phyloP scores from a whole-genome alignment of 1,140 invertebrate genomes.

The Pseudomyrmex flavicornis region DNA sequence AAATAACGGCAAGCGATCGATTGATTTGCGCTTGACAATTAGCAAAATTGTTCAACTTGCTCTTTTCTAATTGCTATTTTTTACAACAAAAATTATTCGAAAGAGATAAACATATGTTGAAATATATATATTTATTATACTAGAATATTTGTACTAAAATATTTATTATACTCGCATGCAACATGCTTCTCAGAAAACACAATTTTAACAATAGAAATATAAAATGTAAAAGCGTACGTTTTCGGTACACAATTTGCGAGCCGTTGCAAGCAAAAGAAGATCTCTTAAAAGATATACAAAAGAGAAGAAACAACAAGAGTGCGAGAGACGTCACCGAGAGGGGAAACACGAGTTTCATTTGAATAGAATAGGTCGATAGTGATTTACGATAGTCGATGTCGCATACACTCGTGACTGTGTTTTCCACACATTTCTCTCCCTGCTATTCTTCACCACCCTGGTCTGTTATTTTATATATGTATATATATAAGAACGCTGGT shows the following conservation, averaged over 20 bases:
- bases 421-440: conserved; percentile 76
- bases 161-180: too few relatives aligned
- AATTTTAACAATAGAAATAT: not conserved
- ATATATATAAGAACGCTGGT: conserved; percentile 55
- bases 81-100: not conserved
- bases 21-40: not conserved
- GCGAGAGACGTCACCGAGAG: conserved; percentile 58
- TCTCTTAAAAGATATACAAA: conserved; percentile 34
- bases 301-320: conserved; percentile 53
- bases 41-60: not conserved
- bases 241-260: conserved; percentile 61
- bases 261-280: conserved; percentile 65
- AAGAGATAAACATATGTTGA: not conserved
- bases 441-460: conserved; percentile 53
- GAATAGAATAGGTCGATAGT: conserved; percentile 83
- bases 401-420: conserved; percentile 76
- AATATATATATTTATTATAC: too few relatives aligned
- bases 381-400: conserved; percentile 80
- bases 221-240: not conserved
- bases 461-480: conserved; percentile 64
- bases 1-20: conserved; percentile 11
- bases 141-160: too few relatives aligned
- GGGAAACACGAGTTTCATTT: conserved; percentile 80
- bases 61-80: not conserved
- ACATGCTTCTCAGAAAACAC: not conserved